Evolutionary conservation across 2,113 vertebrate species (phyloP), one percentile per base, ranked within the genome.

Genomic region (Lota lota): DNA sequence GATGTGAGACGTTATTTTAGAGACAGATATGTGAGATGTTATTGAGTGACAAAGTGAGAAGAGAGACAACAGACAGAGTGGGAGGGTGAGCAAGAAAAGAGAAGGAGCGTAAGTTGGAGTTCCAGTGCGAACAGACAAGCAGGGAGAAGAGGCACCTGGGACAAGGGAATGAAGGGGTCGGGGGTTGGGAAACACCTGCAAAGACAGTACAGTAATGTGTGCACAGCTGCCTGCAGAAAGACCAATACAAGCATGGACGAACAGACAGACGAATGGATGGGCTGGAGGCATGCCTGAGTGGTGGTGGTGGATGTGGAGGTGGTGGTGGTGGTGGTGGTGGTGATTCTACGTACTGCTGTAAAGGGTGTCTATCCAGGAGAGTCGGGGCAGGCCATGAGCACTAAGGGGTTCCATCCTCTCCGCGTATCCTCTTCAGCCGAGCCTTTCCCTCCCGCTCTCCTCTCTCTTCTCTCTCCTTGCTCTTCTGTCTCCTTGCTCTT

Each of bases 351-450:
- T 97, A 97, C 96, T 97, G 95, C 95, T 95, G 85, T 99, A 99
- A 75, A 98, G 95, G 54, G 97, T 98, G 93, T 98, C 95, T 85
- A 99, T 98, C 96, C 96, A 97, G 86, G 97, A 98, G 83, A 99
- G 97, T 82, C 95, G 93, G 76, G 97, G 95, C 87, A 96, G 93
- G 85, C 94, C 95, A 66, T 88, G 95, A 80, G 95, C 93, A 91
- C 95, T 98, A 76, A 97, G 91, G 72, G 94, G 97, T 91, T 98
- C 97, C 97, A 99, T 99, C 86, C 90, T 93, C 77, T 64, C 61
- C 63, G 57, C 76, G 58, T 71, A 40, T 76, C 58, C 66, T 64
- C 58, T 16, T 66, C 67, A 70, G 69, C 33, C 18, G 59, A n/a
- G 61, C 70, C 22, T 28, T 53, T 67, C 50, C 58, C 73, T 73